These are phyloP conservation scores for Apus apus DNA, from an alignment of 2,113 vertebrate genomes.

Conservation along the genomic window DNA sequence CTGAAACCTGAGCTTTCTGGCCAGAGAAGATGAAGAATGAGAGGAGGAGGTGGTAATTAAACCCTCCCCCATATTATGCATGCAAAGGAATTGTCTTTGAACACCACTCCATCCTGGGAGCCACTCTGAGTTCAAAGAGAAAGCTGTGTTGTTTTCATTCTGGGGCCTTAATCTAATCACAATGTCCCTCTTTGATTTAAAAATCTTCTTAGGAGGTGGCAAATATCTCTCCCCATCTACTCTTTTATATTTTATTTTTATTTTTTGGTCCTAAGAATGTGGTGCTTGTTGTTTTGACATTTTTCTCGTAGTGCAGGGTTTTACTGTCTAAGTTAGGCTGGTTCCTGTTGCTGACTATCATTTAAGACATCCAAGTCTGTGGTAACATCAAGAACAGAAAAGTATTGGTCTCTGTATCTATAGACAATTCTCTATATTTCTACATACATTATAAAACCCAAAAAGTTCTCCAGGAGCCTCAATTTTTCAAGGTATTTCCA, in stretches of 20 bases:
- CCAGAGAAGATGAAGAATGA: constrained; percentile 58
- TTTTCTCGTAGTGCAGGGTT: not conserved
- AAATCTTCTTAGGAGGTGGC: constrained; percentile 54
- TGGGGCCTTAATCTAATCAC: constrained; percentile 67
- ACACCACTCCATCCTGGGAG: constrained; percentile 62
- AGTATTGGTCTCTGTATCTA: not conserved
- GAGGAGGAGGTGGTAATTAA: constrained; percentile 71
- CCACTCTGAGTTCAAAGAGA: constrained; percentile 68
- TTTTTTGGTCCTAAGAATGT: not conserved
- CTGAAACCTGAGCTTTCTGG: constrained; percentile 70
- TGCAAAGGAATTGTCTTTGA: constrained; percentile 73
- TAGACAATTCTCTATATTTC: not conserved
- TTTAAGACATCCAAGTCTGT: not conserved
- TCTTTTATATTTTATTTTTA: constrained; percentile 1
- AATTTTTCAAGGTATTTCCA: not conserved
- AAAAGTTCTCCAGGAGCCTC: not conserved
- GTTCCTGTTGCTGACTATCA: not conserved
- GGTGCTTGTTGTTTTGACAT: not conserved
- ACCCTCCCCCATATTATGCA: constrained; percentile 69
- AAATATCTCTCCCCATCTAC: not conserved
- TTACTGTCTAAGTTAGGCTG: not conserved
- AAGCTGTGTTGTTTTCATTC: constrained; percentile 60
- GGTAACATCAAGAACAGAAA: not conserved
- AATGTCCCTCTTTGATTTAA: constrained; percentile 55
- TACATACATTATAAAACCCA: not conserved